Evolutionary conservation across 2,888 invertebrate species (phyloP), one percentile per base, ranked within the genome.

Genomic region (Sphaerophoria rueppellii): DNA sequence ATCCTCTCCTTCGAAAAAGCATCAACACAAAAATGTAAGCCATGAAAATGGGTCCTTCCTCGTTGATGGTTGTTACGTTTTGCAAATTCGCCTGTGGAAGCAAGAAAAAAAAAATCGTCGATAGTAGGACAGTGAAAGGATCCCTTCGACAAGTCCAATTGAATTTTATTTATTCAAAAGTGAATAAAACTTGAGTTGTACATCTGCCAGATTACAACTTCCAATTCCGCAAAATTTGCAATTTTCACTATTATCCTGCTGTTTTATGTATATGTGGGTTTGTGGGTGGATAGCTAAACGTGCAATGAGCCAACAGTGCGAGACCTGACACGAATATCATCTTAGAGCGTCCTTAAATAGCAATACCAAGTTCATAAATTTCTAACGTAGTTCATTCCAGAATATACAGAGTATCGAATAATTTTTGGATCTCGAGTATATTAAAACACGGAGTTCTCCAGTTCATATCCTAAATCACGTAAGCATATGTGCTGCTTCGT

Each of bases 81-180:
- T 34, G 9, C 24, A 34, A 71, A 52, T 67, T 75, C 48, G 52
- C 58, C 52, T 16, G 40, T 24, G n/a, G 52, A 55, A 43, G 50
- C n/a, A 16, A 52, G 52, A 24, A 57, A 4, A 71, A 40, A 43
- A 40, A 61, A n/a, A 37, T 32, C 32, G 55, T 63, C 54, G 11
- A 46, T 14, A 16, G 43, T 40, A 54, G 54, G 72, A 37, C 43
- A 52, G 55, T 69, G 69, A 24, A 24, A 24, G 24, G 24, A 24
- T 82, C 55, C 75, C 37, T 71, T 65, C 37, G 60, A 67, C 80
- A 83, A 79, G 79, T 83, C 83, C 80, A 80, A 83, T 83, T 83
- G 83, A 83, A 83, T 83, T 83, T 83, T 83, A 83, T 80, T 83
- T 83, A 83, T 83, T 83, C 83, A 83, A 54, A 61, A 75, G 80